Conservation (phyloP, 2,888 invertebrate genomes). For the Latheticus oryzae region DNA sequence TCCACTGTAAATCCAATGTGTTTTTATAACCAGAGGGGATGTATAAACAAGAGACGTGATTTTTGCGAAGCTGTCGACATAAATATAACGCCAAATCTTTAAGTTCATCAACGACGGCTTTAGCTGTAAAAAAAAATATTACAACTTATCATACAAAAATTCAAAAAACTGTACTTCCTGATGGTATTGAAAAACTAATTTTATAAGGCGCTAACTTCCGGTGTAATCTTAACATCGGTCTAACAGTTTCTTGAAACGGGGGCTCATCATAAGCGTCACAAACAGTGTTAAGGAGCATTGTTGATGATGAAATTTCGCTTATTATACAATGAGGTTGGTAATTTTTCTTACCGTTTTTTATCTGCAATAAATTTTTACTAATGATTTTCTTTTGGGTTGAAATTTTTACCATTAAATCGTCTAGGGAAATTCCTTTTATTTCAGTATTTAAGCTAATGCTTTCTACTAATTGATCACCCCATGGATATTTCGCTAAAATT, state of each 20-base stretch:
- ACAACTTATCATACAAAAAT: slow-evolving; percentile 7
- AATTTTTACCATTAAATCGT: slow-evolving; percentile 47
- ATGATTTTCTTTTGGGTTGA: not conserved
- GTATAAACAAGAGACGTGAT: slow-evolving; percentile 63
- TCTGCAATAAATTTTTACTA: no score
- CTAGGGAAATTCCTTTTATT: slow-evolving; percentile 46
- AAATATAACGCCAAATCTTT: slow-evolving; percentile 70
- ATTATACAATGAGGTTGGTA: slow-evolving; percentile 63
- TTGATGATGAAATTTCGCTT: slow-evolving; percentile 68
- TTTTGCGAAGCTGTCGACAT: slow-evolving; percentile 67
- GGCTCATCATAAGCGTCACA: slow-evolving; percentile 71
- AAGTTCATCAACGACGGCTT: slow-evolving; percentile 63
- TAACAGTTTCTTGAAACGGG: slow-evolving; percentile 63
- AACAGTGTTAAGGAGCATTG: slow-evolving; percentile 69
- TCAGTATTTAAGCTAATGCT: slow-evolving; percentile 65
- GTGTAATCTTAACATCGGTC: slow-evolving; percentile 72
- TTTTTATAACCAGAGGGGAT: slow-evolving; percentile 59
- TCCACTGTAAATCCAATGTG: slow-evolving; percentile 64
- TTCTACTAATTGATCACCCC: slow-evolving; percentile 75
- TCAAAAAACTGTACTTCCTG: slow-evolving; percentile 61
- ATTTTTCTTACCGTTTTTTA: slow-evolving; percentile 61
- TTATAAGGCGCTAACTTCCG: slow-evolving; percentile 82
- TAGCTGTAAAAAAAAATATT: slow-evolving; percentile 36
- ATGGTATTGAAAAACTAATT: slow-evolving; percentile 72
- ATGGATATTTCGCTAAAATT: slow-evolving; percentile 74